Evolutionary conservation across 2,113 vertebrate genomes (phyloP), one percentile per base, ranked within the genome.

Genomic region (Lucifuga dentata): DNA sequence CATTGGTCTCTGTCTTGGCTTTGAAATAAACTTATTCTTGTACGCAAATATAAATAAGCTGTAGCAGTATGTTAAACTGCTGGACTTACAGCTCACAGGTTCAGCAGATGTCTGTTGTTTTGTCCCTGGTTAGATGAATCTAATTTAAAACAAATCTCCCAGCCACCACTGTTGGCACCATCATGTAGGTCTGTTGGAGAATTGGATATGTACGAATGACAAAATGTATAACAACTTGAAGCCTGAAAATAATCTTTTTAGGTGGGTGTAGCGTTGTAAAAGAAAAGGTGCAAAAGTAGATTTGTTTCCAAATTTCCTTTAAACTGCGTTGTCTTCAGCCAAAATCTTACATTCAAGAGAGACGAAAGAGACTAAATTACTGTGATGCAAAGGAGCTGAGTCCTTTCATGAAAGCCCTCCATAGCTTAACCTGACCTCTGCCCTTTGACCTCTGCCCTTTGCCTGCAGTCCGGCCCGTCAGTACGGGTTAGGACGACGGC

Each of bases 371-470:
- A 29, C 26, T 29, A 5, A 3, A 29, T 3, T 29, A 7, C 26
- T 29, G 3, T 29, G 7, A 29, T 62, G 20, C 53, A 26, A 29
- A 7, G 45, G 53, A 46, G 56, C 48, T 41, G 49, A 8, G 20
- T 60, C 68, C 59, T 12, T 62, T 8, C 21, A 26, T 59, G 52
- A 69, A 66, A 67, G 29, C 72, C 32, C 63, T 49, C 40, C 24
- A 12, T 46, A 59, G 58, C 60, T 79, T 11, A 41, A 48, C 53
- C 61, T 40, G 66, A 68, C 57, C 62, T 49, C 58, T 63, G 56
- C 38, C 68, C 78, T 76, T 17, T 50, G 49, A 51, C 81, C 17
- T 45, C 29, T 68, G 50, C 24, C 50, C 78, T 72, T 46, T 68
- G 16, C 53, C 48, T 68, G 16, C 10, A 1, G 16, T 5, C 57